A percentile compares a stretch with the other conserved stretches of the same genome.
Evolutionary conservation across 2,113 vertebrate species (phyloP).

Genomic region (Tachysurus fulvidraco): DNA sequence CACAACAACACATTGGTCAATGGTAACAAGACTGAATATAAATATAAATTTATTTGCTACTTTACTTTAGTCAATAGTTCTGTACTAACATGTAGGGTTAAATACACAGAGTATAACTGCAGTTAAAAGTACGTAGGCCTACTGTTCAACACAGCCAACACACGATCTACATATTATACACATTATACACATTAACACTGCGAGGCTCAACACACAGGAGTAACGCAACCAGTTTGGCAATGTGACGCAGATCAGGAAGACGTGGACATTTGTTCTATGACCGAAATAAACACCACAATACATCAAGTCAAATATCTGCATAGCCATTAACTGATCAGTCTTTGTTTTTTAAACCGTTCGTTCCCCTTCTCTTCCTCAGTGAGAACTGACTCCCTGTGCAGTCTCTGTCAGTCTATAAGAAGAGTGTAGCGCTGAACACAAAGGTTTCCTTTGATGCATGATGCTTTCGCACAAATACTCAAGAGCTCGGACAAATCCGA

Average conservation of each 20-base stretch:
- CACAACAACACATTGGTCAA: constrained; percentile 46
- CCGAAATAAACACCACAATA: not conserved
- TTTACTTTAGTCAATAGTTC: constrained; percentile 29
- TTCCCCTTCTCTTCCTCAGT: not conserved
- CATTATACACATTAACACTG: constrained; percentile 35
- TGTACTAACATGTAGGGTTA: constrained; percentile 32
- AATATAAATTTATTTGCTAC: constrained; percentile 53
- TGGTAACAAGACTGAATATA: constrained; percentile 50
- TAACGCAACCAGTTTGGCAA: not conserved
- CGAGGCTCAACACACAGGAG: constrained; percentile 5
- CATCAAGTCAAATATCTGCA: not conserved
- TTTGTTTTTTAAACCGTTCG: not conserved
- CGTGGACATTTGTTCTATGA: not conserved
- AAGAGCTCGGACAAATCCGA: not conserved
- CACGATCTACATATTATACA: not conserved
- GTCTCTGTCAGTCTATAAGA: not conserved
- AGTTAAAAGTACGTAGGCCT: not conserved
- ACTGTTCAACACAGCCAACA: constrained; percentile 28
- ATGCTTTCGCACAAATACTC: constrained; percentile 1
- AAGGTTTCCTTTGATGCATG: not conserved
- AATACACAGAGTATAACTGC: constrained; percentile 22
- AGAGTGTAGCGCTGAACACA: not conserved
- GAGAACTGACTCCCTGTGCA: not conserved
- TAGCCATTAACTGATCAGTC: not conserved
- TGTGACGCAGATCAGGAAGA: constrained; percentile 25